A percentile compares a stretch with the other conserved stretches of the same genome.
Conservation (phyloP, 2,888 invertebrate species). For the Koerneria pararmatus region DNA sequence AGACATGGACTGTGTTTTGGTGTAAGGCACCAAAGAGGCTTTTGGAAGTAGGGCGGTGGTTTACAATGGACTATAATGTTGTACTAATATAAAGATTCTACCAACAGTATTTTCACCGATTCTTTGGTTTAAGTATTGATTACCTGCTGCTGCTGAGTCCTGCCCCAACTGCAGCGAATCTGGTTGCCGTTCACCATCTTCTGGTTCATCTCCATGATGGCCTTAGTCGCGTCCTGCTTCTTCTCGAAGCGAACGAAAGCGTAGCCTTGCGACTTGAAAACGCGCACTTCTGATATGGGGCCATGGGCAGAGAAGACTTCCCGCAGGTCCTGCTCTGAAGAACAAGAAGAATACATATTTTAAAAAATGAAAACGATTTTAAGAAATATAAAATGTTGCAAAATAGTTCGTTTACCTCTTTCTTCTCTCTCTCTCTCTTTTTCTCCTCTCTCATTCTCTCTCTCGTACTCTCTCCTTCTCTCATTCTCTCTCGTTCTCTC, state of each 20-base stretch:
- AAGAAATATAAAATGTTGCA: not conserved
- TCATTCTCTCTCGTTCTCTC: not conserved
- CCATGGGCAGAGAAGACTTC: constrained; percentile 91
- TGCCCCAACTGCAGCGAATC: constrained; percentile 55
- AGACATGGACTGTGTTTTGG: too few relatives aligned
- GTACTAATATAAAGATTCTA: too few relatives aligned
- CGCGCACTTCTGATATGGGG: constrained; percentile 76
- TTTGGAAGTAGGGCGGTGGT: too few relatives aligned
- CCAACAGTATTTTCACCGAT: too few relatives aligned
- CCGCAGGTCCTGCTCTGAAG: constrained; percentile 86
- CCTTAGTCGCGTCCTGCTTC: constrained; percentile 94
- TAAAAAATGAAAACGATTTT: too few relatives aligned
- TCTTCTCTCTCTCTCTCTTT: too few relatives aligned
- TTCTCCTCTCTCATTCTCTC: not conserved
- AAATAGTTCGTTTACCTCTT: not conserved
- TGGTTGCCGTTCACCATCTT: constrained; percentile 47
- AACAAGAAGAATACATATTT: too few relatives aligned
- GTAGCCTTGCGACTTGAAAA: constrained; percentile 80
- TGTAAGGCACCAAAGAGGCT: too few relatives aligned
- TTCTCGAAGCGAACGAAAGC: constrained; percentile 76
- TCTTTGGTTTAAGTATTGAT: too few relatives aligned
- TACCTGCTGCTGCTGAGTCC: constrained; percentile 33
- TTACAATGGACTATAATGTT: too few relatives aligned
- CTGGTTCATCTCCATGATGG: constrained; percentile 92
- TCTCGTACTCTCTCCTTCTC: not conserved